Percentiles rank a stretch among this genome's conserved stretches.
phyloP scores from a whole-genome alignment of 2,113 vertebrate species.

The Pteropus alecto region DNA sequence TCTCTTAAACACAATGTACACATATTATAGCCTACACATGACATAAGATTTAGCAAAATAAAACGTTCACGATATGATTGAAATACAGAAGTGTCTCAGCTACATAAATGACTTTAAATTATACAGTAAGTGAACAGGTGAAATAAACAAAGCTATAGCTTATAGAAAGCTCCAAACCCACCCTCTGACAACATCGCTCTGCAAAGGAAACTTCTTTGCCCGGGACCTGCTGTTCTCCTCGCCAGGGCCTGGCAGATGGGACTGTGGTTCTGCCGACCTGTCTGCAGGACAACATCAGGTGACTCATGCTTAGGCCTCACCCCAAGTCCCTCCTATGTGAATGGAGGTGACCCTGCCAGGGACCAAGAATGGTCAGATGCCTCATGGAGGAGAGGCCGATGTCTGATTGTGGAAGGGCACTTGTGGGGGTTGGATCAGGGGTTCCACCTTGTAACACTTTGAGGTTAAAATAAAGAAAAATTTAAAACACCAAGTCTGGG shows the following conservation, averaged over 20 bases:
- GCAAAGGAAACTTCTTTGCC: constrained; percentile 47
- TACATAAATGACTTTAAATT: constrained; percentile 83
- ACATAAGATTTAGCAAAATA: constrained; percentile 81
- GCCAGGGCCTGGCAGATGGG: background rate
- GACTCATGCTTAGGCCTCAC: background rate
- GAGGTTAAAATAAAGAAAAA: background rate
- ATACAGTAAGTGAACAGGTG: constrained; percentile 82
- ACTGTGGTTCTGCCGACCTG: background rate
- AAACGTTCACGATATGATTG: constrained; percentile 81
- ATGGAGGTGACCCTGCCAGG: background rate
- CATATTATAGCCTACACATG: constrained; percentile 78
- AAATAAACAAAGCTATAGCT: constrained; percentile 81
- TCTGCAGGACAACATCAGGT: background rate
- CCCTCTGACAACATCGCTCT: constrained; percentile 41
- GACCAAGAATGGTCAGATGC: background rate
- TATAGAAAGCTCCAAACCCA: constrained; percentile 72
- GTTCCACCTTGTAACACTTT: background rate
- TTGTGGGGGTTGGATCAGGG: background rate
- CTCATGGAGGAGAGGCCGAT: background rate
- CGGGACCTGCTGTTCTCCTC: background rate
- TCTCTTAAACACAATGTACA: constrained; percentile 79
- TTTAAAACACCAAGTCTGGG: background rate
- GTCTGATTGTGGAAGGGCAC: background rate
- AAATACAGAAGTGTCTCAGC: constrained; percentile 81
- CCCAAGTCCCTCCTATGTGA: background rate